Evolutionary conservation across 2,888 invertebrate genomes (phyloP), one percentile per base, ranked within the genome.

Genomic region (Heliconius ethilla): DNA sequence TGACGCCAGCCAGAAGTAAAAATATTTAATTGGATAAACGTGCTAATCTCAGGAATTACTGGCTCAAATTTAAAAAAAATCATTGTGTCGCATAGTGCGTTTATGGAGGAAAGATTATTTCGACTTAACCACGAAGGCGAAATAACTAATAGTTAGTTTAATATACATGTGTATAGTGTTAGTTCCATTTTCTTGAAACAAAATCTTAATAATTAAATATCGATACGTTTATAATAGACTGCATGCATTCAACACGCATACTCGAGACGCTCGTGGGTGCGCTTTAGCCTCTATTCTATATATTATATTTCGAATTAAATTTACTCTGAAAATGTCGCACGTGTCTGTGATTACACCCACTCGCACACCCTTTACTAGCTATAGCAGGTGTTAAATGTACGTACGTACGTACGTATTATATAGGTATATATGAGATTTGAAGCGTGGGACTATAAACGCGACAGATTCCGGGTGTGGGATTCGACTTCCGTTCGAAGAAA

Each of bases 331-430:
- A 59, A 73, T 37, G 73, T 62, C 63, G 63, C 74, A 74, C 74
- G 74, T 74, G 74, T 40, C 45, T 74, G 33, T 73, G 73, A 73
- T 73, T 40, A 74, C 63, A 63, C 74, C 74, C 74, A 74, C 74
- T 73, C 40, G 2, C 25, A 27, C 59, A 63, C 15, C 40, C 63
- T 40, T 37, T 40, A 40, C 11, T 22, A 62, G 29, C 18, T 74
- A 63, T 22, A n/a, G 63, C 40, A 45, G 74, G 40, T 73, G 73
- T 40, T n/a, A 6, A 63, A 63, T 62, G 25, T 29, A 13, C 22
- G n/a, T n/a, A n/a, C n/a, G n/a, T n/a, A n/a, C n/a, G n/a, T n/a
- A n/a, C n/a, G 25, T 62, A 59, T 3, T 11, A n/a, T n/a, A 1
- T 59, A 1, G 2, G 1, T 62, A 25, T 27, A 27, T n/a, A 62